Evolutionary conservation across 2,888 invertebrate genomes (phyloP), one percentile per base, ranked within the genome.

Genomic region (Synergus japonicus): DNA sequence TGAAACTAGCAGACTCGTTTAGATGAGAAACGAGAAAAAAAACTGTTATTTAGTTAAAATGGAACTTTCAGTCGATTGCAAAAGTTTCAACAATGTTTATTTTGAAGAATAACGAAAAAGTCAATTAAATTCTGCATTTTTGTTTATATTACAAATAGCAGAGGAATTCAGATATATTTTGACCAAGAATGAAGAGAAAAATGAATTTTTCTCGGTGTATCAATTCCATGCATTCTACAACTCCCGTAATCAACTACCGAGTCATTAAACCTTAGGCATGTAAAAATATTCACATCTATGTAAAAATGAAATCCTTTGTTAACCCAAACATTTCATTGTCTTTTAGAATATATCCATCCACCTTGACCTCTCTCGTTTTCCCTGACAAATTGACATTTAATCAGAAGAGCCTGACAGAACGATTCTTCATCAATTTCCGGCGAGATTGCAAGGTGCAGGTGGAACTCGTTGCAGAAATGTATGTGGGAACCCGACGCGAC

Each of bases 381-480:
- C 22, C 60, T 54, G 49, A 73, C 54, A 73, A 37, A 73, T 73
- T 73, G 37, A 49, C 15, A 37, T 54, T 54, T 49, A 73, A 73
- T 37, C 7, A 10, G 37, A 49, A n/a, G 49, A n/a, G 49, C 8
- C 54, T 67, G 44, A 44, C 43, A 65, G 67, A 2, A 44, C 37
- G 29, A 69, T 15, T 9, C 13, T 13, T 15, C 18, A n/a, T 44
- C 9, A 29, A 15, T 67, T 60, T 22, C 64, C 46, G 66, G 12
- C 41, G 67, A 41, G 69, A 63, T 77, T 29, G 64, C 29, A 41
- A 44, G 37, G 63, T 54, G 37, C 46, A 37, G 65, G 67, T 81
- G 79, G 81, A 83, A 79, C 80, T 77, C 76, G 78, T 83, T 80
- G 77, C 78, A 66, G 65, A 82, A 77, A 80, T 83, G 80, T 83